These are phyloP conservation scores for Ramphastos sulfuratus DNA, from an alignment of 2,113 vertebrate species.

Conservation along the genomic window DNA sequence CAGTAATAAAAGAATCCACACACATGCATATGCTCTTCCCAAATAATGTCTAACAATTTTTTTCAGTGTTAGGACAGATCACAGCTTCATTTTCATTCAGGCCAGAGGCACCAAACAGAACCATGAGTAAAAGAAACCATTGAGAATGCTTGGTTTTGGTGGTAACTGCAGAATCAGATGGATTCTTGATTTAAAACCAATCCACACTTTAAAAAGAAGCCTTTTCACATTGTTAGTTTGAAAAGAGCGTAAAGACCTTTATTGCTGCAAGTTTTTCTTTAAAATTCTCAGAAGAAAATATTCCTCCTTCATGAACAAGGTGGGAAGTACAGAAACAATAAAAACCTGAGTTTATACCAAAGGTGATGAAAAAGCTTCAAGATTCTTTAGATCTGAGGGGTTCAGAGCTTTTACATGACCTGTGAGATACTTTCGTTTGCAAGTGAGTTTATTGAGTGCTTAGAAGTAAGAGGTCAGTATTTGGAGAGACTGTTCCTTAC, in stretches of 20 bases:
- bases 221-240: neutral
- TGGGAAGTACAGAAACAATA: neutral
- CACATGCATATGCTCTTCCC: neutral
- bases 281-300: neutral
- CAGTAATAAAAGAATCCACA: neutral
- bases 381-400: neutral
- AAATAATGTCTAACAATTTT: neutral
- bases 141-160: neutral
- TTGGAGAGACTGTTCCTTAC: neutral
- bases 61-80: neutral
- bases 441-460: neutral
- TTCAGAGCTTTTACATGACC: neutral
- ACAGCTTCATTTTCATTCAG: neutral
- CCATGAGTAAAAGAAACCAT: neutral
- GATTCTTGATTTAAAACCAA: neutral
- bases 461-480: neutral
- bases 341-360: neutral
- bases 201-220: neutral
- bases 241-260: neutral
- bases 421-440: neutral
- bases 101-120: neutral
- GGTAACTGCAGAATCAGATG: neutral
- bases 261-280: neutral
- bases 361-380: neutral
- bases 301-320: neutral